These are phyloP conservation scores for Gulo gulo DNA, from an alignment of 2,113 vertebrate species.

Conservation along the genomic window DNA sequence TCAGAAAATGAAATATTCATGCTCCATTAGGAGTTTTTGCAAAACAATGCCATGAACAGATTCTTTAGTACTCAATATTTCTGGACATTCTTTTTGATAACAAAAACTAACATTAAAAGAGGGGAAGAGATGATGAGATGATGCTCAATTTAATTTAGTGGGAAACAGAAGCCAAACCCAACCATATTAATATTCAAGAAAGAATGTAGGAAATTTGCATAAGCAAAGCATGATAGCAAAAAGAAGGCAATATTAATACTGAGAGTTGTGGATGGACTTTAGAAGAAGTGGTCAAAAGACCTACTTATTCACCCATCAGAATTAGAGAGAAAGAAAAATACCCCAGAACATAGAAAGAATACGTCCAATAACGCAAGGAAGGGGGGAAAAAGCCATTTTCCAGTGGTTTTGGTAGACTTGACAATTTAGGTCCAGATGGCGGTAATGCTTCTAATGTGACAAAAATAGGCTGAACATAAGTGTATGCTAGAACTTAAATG, in stretches of 20 bases:
- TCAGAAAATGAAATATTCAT: conserved; percentile 81
- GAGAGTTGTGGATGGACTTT: not conserved
- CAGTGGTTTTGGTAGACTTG: not conserved
- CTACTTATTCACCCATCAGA: not conserved
- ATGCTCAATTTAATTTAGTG: not conserved
- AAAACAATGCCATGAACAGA: conserved; percentile 80
- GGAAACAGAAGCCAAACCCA: not conserved
- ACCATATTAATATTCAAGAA: not conserved
- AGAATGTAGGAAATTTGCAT: not conserved
- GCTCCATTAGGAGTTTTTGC: conserved; percentile 81
- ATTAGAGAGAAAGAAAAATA: not conserved
- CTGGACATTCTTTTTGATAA: conserved; percentile 90
- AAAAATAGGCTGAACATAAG: not conserved
- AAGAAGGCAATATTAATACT: not conserved
- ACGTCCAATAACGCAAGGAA: not conserved
- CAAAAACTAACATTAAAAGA: conserved; percentile 47
- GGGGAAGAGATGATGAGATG: not conserved
- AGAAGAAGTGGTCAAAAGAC: not conserved
- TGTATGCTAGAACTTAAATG: too few species aligned
- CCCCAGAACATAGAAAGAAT: not conserved
- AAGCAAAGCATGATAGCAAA: not conserved
- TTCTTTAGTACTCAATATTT: conserved; percentile 85
- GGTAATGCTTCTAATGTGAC: not conserved
- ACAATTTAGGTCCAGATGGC: not conserved
- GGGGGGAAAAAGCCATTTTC: not conserved